A percentile compares a stretch with the other conserved stretches of the same genome.
These are phyloP conservation scores for Cliona cf. orientalis DNA, from an alignment of 37 sponge, comb jelly and placozoan genomes.

Conservation along the genomic window DNA sequence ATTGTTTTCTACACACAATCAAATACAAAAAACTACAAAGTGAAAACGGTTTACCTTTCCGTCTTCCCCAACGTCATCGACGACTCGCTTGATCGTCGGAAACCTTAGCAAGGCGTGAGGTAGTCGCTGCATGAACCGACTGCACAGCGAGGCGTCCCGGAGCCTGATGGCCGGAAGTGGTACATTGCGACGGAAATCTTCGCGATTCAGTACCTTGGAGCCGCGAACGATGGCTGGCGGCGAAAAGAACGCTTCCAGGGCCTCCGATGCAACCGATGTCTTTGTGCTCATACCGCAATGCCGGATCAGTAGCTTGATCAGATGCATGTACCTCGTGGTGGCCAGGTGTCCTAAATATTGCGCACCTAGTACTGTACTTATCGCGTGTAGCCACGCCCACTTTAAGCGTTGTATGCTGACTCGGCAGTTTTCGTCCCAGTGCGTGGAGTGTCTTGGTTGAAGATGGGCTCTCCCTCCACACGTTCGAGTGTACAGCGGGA, in stretches of 20 bases:
- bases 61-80: conserved; percentile 17
- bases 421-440: too few relatives aligned
- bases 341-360: conserved; percentile 9
- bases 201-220: conserved; percentile 66
- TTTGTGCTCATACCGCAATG: too few relatives aligned
- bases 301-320: too few relatives aligned
- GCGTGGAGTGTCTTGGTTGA: too few relatives aligned
- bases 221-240: conserved; percentile 82
- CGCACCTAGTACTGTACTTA: too few relatives aligned
- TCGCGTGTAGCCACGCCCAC: too few relatives aligned
- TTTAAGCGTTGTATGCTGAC: too few relatives aligned
- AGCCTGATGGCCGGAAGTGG: conserved; percentile 67
- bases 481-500: background rate
- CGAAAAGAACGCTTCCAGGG: conserved; percentile 42
- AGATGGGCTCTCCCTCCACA: too few relatives aligned
- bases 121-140: conserved; percentile 33
- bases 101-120: conserved; percentile 29
- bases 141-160: conserved; percentile 27
- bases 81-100: conserved; percentile 44
- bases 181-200: conserved; percentile 49
- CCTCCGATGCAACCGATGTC: conserved; percentile 3
- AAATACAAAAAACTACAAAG: background rate
- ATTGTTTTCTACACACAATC: too few relatives aligned
- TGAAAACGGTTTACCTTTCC: conserved; percentile 5
- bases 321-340: too few relatives aligned